Percentiles rank a stretch among this genome's conserved stretches.
Evolutionary conservation across 2,113 vertebrate genomes (phyloP).

Genomic region (Micromys minutus): DNA sequence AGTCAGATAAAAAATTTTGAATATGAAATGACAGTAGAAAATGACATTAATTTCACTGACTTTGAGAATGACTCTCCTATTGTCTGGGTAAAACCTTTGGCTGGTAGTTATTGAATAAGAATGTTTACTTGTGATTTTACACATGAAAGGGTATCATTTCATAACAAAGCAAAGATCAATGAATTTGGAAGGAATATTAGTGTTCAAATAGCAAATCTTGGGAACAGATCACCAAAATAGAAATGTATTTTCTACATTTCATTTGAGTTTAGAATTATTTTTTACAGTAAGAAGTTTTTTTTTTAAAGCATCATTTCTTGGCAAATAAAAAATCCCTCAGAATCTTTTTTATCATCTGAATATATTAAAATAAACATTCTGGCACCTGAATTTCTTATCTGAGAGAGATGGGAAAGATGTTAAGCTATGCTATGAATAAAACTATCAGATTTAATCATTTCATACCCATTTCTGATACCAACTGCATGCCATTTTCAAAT

Average conservation of each 20-base stretch:
- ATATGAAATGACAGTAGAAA: constrained; percentile 66
- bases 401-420: background rate
- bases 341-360: constrained; percentile 43
- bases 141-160: constrained; percentile 71
- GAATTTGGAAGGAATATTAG: constrained; percentile 74
- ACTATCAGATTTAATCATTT: constrained; percentile 17
- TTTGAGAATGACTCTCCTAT: constrained; percentile 73
- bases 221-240: constrained; percentile 61
- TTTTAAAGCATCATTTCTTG: constrained; percentile 55
- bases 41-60: constrained; percentile 67
- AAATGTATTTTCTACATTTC: constrained; percentile 70
- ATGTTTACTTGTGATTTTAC: constrained; percentile 77
- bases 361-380: constrained; percentile 62
- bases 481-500: background rate
- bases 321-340: constrained; percentile 50
- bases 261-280: constrained; percentile 62
- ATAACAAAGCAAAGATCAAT: constrained; percentile 73
- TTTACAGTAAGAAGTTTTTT: constrained; percentile 69
- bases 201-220: constrained; percentile 67
- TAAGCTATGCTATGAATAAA: background rate
- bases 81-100: constrained; percentile 63
- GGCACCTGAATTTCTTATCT: background rate
- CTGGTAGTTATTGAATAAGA: constrained; percentile 68
- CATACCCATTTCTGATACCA: background rate
- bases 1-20: constrained; percentile 70